phyloP scores from a whole-genome alignment of 2,113 vertebrate species.

The Falcunculus frontatus region DNA sequence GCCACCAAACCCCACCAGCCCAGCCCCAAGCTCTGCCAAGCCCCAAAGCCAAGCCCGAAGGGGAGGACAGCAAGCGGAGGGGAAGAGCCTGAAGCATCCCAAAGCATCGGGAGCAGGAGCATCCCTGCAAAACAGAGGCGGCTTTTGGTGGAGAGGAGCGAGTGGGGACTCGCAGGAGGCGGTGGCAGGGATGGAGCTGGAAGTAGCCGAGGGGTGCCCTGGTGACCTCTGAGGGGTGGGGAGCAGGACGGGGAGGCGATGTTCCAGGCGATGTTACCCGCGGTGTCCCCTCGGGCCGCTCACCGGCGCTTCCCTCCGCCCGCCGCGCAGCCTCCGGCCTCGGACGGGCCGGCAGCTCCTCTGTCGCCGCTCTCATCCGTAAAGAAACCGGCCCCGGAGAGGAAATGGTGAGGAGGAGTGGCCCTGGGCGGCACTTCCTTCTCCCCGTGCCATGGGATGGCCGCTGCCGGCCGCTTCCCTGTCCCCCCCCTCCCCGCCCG shows the following conservation, averaged over 20 bases:
- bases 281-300: not conserved
- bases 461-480: not conserved
- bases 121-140: rapidly evolving
- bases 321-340: not conserved
- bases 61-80: not conserved
- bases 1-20: not conserved
- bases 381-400: not conserved
- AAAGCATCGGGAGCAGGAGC: not conserved
- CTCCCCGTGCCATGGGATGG: not conserved
- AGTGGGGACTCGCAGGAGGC: rapidly evolving
- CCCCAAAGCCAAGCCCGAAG: not conserved
- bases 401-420: constrained; percentile 57
- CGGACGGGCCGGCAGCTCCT: not conserved
- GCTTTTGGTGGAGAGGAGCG: not conserved
- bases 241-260: not conserved
- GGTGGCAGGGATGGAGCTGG: not conserved
- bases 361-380: not conserved
- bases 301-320: not conserved
- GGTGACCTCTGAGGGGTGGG: not conserved
- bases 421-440: constrained; percentile 22
- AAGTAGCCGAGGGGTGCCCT: not conserved
- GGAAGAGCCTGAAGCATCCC: not conserved
- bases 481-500: not conserved
- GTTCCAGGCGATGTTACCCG: not conserved
- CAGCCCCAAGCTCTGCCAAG: rapidly evolving